phyloP scores from a whole-genome alignment of 2,113 vertebrate species.

The Engraulis encrasicolus region DNA sequence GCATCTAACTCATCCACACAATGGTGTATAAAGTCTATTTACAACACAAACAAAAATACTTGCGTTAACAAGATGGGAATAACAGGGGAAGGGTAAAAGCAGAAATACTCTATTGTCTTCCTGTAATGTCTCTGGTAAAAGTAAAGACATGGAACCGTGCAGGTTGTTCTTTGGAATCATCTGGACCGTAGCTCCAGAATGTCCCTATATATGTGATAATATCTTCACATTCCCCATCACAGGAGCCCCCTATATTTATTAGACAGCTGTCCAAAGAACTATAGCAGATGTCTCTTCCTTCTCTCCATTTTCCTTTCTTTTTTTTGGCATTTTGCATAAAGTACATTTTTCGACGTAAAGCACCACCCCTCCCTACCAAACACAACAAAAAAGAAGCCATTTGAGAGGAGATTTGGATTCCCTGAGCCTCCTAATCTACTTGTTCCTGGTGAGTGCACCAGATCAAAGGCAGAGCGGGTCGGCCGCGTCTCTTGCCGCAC shows the following conservation, averaged over 20 bases:
- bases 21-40: too few relatives aligned
- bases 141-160: too few relatives aligned
- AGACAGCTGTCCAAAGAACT: background rate
- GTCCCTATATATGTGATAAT: background rate
- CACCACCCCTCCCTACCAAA: background rate
- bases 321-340: slow-evolving; percentile 55
- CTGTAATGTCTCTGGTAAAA: too few relatives aligned
- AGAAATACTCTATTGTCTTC: too few relatives aligned
- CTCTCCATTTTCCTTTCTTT: background rate
- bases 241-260: background rate
- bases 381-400: slow-evolving; percentile 52
- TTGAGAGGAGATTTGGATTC: slow-evolving; percentile 67
- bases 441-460: slow-evolving; percentile 65
- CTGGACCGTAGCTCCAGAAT: background rate
- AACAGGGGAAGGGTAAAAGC: too few relatives aligned
- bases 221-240: background rate
- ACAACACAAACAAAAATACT: too few relatives aligned
- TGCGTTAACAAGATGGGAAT: too few relatives aligned
- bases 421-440: slow-evolving; percentile 67
- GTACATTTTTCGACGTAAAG: slow-evolving; percentile 53
- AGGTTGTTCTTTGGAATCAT: too few relatives aligned
- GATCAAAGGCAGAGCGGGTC: slow-evolving; percentile 71
- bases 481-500: slow-evolving; percentile 60
- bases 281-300: background rate
- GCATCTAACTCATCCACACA: too few relatives aligned